Base-by-base conservation (phyloP, 2,888 invertebrate species). In the Himalopsyche tibetana region DNA sequence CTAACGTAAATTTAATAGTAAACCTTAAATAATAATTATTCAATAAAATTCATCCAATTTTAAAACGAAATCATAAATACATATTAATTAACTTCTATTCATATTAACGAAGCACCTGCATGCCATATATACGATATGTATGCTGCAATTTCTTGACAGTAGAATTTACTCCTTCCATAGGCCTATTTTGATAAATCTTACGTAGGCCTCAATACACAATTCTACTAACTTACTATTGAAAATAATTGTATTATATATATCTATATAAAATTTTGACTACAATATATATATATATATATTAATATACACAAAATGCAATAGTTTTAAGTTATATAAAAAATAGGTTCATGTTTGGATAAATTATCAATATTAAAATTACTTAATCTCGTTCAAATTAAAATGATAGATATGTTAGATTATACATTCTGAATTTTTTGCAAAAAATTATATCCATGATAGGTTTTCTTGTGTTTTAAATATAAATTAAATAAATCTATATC, bases 201-300 rank as follows among this genome's bases (percentile, higher is more conserved):
- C 2, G 4, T 63, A 19, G 28, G 28, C n/a, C 28, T 63, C 8
- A 11, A 19, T 63, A 28, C 63, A 63, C 63, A 63, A 63, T 19
- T 63, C 28, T 19, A 19, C n/a, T 19, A 8, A 28, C 63, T n/a
- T 63, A 63, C 63, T 2, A 9, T n/a, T 11, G 19, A 28, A 63
- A n/a, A 63, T 11, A 63, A 19, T 63, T n/a, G 19, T 63, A 11
- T 12, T n/a, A 28, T 19, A 28, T 19, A 19, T 63, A 19, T 28
- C 63, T 63, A 63, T 63, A 5, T 63, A 63, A 19, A 63, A 63
- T 28, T 63, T 63, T 63, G 63, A 15, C n/a, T 56, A 56, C n/a
- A n/a, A n/a, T 56, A 56, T 11, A 63, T 19, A 63, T 28, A 19
- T 63, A 63, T 55, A 17, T 55, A 55, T n/a, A 15, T 15, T 5